These are phyloP conservation scores for Eilema griseolum DNA, from an alignment of 2,888 invertebrate genomes.

Conservation along the genomic window DNA sequence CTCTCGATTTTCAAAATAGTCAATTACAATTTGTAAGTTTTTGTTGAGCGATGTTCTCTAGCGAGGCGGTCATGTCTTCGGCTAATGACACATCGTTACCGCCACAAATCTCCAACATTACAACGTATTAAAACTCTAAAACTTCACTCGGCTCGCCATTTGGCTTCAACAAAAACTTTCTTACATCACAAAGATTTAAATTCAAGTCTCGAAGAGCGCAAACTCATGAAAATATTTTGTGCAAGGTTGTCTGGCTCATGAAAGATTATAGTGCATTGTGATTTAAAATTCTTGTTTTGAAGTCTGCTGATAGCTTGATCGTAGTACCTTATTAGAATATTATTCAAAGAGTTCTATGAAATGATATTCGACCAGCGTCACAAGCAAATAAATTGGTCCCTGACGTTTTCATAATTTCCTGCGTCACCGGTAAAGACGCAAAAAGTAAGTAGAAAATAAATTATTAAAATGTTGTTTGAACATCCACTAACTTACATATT, in stretches of 20 bases:
- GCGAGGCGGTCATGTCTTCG: constrained; percentile 67
- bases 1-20: constrained; percentile 64
- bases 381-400: neutral
- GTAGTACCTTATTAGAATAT: neutral
- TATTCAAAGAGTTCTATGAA: neutral
- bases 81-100: constrained; percentile 82
- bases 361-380: neutral
- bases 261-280: constrained; percentile 41
- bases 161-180: constrained; percentile 82
- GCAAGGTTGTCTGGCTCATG: constrained; percentile 53
- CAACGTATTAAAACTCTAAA: constrained; percentile 85
- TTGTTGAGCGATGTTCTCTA: constrained; percentile 54
- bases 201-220: constrained; percentile 73
- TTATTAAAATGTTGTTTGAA: no score
- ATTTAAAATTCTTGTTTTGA: constrained; percentile 31
- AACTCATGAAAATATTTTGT: constrained; percentile 53
- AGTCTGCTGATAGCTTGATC: constrained; percentile 19
- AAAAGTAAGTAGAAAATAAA: no score
- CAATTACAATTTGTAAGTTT: constrained; percentile 65
- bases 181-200: constrained; percentile 83
- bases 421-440: no score
- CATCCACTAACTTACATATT: no score
- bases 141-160: constrained; percentile 81
- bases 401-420: neutral
- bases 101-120: constrained; percentile 84